Evolutionary conservation across 2,888 invertebrate species (phyloP).

Genomic region (Scaeva pyrastri): DNA sequence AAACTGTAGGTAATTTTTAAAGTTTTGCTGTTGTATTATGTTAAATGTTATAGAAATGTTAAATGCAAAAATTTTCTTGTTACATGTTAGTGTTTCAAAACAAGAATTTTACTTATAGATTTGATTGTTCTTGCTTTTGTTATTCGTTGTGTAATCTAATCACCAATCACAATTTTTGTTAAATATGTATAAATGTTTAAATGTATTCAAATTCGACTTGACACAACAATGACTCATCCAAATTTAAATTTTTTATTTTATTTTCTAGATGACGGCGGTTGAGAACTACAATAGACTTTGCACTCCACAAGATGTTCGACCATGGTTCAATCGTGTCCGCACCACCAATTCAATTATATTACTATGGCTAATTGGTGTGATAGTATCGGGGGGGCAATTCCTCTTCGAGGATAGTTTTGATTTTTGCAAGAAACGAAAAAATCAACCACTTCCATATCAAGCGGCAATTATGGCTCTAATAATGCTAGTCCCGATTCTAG

Average conservation of each 20-base stretch:
- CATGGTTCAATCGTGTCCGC: slow-evolving; percentile 79
- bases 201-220: slow-evolving; percentile 15
- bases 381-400: slow-evolving; percentile 87
- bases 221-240: not conserved
- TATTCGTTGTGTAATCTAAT: not conserved
- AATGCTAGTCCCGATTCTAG: slow-evolving; percentile 86
- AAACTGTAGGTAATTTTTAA: not conserved
- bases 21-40: slow-evolving; percentile 10
- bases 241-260: slow-evolving; percentile 13
- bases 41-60: slow-evolving; percentile 1
- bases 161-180: slow-evolving; percentile 25
- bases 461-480: slow-evolving; percentile 85
- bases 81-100: not conserved
- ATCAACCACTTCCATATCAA: slow-evolving; percentile 86
- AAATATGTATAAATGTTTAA: not conserved
- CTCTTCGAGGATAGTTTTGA: slow-evolving; percentile 87
- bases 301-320: slow-evolving; percentile 84
- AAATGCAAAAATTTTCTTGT: not conserved
- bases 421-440: slow-evolving; percentile 87
- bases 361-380: slow-evolving; percentile 86
- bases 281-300: slow-evolving; percentile 89
- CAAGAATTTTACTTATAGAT: not conserved
- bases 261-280: slow-evolving; percentile 85
- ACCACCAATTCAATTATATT: slow-evolving; percentile 84
- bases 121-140: slow-evolving; percentile 27